Conservation (phyloP, 2,797 vertebrate genomes). For the Microctenopoma stevenorrisi region DNA sequence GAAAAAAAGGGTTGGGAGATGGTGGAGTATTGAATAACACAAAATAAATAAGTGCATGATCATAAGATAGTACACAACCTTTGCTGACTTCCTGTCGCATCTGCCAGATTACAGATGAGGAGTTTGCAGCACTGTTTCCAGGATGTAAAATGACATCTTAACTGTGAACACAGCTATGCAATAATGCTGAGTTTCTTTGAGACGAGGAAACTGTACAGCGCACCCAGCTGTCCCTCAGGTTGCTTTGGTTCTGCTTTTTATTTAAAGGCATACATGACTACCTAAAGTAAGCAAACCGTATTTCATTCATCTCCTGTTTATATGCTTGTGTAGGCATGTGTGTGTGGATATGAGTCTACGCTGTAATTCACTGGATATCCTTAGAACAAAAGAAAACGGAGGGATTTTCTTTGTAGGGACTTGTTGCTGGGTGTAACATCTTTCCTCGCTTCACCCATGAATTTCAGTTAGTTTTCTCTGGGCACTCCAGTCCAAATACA, state of each 20-base stretch:
- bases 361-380: slow-evolving; percentile 12
- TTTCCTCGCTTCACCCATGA: background rate
- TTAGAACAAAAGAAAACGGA: slow-evolving; percentile 12
- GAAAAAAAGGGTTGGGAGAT: slow-evolving; percentile 10
- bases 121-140: slow-evolving; percentile 9
- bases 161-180: slow-evolving; percentile 43
- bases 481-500: too few species aligned
- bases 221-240: slow-evolving; percentile 15
- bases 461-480: background rate
- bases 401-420: background rate
- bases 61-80: slow-evolving; percentile 14
- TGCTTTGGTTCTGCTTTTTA: slow-evolving; percentile 36
- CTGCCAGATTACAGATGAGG: slow-evolving; percentile 17
- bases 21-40: slow-evolving; percentile 36
- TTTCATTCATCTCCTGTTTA: slow-evolving; percentile 32
- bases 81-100: slow-evolving; percentile 30
- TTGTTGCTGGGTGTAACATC: background rate
- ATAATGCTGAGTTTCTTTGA: slow-evolving; percentile 18
- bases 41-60: slow-evolving; percentile 16
- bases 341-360: slow-evolving; percentile 6
- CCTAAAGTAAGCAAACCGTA: slow-evolving; percentile 24
- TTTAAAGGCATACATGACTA: slow-evolving; percentile 36
- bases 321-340: slow-evolving; percentile 11
- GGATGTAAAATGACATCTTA: slow-evolving; percentile 18
- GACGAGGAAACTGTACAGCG: slow-evolving; percentile 7